Evolutionary conservation across 2,888 invertebrate genomes (phyloP), one percentile per base, ranked within the genome.

Genomic region (Caenorhabditis japonica): DNA sequence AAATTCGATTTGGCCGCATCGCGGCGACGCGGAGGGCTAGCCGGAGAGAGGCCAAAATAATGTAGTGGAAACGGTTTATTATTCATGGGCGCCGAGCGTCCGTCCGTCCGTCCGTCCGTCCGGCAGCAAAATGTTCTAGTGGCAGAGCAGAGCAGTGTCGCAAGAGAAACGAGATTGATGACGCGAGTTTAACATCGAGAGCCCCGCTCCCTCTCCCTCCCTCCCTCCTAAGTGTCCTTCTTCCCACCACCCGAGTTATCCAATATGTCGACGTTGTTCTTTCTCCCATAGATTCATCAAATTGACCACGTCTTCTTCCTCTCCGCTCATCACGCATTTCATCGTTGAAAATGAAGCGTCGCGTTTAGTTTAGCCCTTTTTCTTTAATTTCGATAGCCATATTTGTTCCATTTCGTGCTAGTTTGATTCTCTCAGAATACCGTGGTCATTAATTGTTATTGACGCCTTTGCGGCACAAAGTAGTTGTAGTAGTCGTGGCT

Each of bases 201-300:
- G 55, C 34, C 46, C 38, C 53, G 53, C 38, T 47, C 23, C 58
- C 38, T 33, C 43, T 36, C 38, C 17, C 30, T 39, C 53, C 15
- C 25, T 25, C 30, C 55, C 15, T 15, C 49, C 25, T 12, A 21
- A 23, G 15, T 46, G 46, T 47, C 23, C 51, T 46, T 19, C 44
- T 30, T 55, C 38, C 44, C 25, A 49, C 66, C 66, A 66, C 66
- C 58, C 56, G 56, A 68, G 59, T 68, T 68, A 68, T 59, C 68
- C 68, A 68, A 68, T 68, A 68, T 68, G 66, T 59, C 56, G 39
- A 34, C 4, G 55, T 61, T 55, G 44, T n/a, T n/a, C n/a, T n/a
- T n/a, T 71, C 71, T 62, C 51, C 58, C 56, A 58, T 71, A 51
- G 66, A 66, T 56, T 66, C 61, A 56, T 71, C 58, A 52, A 58